Percentiles rank a stretch among this genome's conserved stretches.
Evolutionary conservation across 2,888 invertebrate species (phyloP).

Genomic region (Eupithecia abbreviata): DNA sequence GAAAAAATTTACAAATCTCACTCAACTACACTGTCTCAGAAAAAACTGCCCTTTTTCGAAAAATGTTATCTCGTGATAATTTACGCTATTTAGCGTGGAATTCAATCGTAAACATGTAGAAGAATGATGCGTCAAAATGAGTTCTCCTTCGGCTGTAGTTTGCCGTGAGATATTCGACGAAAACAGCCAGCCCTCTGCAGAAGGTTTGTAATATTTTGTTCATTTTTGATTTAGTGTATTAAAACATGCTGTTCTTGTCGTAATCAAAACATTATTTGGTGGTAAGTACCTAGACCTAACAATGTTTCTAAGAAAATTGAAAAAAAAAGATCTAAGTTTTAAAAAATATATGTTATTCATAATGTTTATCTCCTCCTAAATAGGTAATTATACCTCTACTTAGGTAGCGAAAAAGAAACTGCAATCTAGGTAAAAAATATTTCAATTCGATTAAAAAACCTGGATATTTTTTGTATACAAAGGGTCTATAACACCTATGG

Average conservation of each 20-base stretch:
- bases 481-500: no score
- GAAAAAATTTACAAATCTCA: not conserved
- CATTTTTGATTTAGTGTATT: slow-evolving; percentile 14
- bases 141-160: slow-evolving; percentile 84
- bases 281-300: not conserved
- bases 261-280: not conserved
- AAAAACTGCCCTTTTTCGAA: not conserved
- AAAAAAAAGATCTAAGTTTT: not conserved
- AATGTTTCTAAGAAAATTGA: not conserved
- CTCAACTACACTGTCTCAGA: not conserved
- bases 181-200: slow-evolving; percentile 91
- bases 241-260: not conserved
- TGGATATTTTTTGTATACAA: no score
- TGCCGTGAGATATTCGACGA: slow-evolving; percentile 94
- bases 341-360: not conserved
- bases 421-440: no score
- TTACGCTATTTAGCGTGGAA: slow-evolving; percentile 32
- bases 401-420: no score
- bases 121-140: slow-evolving; percentile 64
- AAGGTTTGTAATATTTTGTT: slow-evolving; percentile 85
- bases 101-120: slow-evolving; percentile 57
- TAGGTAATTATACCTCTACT: no score
- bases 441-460: no score
- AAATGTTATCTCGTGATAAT: slow-evolving; percentile 24
- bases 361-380: no score